These are phyloP conservation scores for Ernsta delagoae DNA, from an alignment of 2,888 invertebrate genomes.

Conservation along the genomic window DNA sequence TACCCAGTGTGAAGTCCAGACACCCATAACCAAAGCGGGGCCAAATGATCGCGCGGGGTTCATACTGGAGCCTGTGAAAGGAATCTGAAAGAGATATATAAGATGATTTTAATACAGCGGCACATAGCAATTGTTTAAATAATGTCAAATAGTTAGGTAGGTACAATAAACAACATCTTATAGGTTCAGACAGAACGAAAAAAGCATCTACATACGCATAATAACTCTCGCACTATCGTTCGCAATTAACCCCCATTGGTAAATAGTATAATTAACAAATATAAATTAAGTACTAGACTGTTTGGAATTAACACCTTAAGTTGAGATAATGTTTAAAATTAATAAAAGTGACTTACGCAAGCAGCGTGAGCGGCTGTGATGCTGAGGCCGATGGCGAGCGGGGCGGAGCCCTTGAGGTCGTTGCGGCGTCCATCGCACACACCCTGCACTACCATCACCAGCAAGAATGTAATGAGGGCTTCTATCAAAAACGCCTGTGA, in stretches of 20 bases:
- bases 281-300: too few species aligned
- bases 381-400: constrained; percentile 94
- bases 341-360: constrained; percentile 92
- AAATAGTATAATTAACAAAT: too few species aligned
- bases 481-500: constrained; percentile 91
- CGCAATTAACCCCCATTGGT: too few species aligned
- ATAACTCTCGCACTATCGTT: too few species aligned
- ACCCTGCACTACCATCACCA: constrained; percentile 94
- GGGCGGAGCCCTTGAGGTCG: constrained; percentile 93
- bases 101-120: background rate
- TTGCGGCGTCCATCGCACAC: constrained; percentile 92
- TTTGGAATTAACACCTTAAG: too few species aligned
- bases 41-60: constrained; percentile 97
- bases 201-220: too few species aligned
- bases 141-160: too few species aligned
- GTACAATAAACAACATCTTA: too few species aligned
- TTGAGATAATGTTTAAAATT: too few species aligned
- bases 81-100: constrained; percentile 82
- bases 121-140: background rate
- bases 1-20: constrained; percentile 94
- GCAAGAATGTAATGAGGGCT: constrained; percentile 92
- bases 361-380: constrained; percentile 94
- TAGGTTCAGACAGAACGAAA: too few species aligned
- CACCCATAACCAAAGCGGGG: constrained; percentile 91
- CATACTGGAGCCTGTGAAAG: constrained; percentile 95